Conservation (phyloP, 35 echinoderm and acorn worm species). For the Hemicentrotus pulcherrimus region DNA sequence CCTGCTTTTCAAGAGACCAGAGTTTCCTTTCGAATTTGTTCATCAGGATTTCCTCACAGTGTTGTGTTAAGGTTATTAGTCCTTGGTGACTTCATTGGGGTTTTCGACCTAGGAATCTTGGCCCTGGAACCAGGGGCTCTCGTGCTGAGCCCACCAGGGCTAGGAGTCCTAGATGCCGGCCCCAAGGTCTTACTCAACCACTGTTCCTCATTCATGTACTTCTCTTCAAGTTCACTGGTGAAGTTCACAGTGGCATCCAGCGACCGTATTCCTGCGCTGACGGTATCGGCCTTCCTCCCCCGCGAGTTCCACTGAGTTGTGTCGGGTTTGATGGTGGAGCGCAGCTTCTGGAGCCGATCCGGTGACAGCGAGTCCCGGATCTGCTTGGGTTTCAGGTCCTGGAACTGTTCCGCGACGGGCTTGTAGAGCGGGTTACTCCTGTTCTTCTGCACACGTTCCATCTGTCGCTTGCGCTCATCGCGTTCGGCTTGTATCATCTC, state of each 20-base stretch:
- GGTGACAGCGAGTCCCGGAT: slow-evolving; percentile 68
- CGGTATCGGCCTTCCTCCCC: slow-evolving; percentile 70
- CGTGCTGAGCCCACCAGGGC: not conserved
- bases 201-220: slow-evolving; percentile 79
- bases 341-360: slow-evolving; percentile 64
- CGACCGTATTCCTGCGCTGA: slow-evolving; percentile 71
- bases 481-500: slow-evolving; percentile 63
- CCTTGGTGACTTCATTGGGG: slow-evolving; percentile 26
- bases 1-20: not conserved
- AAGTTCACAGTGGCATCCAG: slow-evolving; percentile 88
- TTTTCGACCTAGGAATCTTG: not conserved
- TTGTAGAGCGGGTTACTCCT: slow-evolving; percentile 75
- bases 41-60: not conserved
- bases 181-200: slow-evolving; percentile 81
- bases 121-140: not conserved
- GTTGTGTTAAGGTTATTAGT: not conserved
- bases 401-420: slow-evolving; percentile 79
- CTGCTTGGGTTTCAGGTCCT: slow-evolving; percentile 62
- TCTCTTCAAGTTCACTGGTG: slow-evolving; percentile 56
- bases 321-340: slow-evolving; percentile 72
- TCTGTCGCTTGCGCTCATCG: slow-evolving; percentile 75
- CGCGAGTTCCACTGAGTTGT: slow-evolving; percentile 73
- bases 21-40: not conserved
- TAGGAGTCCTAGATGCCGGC: slow-evolving; percentile 22
- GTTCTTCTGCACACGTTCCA: slow-evolving; percentile 66